A percentile compares a stretch with the other conserved stretches of the same genome.
phyloP scores from a whole-genome alignment of 2,888 invertebrate species.

The Drosophila testacea region DNA sequence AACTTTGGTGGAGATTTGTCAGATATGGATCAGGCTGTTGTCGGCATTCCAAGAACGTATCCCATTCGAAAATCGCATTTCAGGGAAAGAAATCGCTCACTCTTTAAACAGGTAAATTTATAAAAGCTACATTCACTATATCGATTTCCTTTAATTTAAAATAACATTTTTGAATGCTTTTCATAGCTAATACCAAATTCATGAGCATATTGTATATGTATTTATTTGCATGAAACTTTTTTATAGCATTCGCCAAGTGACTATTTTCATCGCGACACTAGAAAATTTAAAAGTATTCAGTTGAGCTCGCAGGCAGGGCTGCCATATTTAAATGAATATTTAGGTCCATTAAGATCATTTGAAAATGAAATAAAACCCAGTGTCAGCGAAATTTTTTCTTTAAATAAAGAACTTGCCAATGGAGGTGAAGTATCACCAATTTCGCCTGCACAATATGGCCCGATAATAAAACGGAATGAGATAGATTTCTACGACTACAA shows the following conservation, averaged over 20 bases:
- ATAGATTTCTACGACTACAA: slow-evolving; percentile 39
- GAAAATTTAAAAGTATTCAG: slow-evolving; percentile 28
- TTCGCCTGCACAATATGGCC: not conserved
- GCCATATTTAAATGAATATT: slow-evolving; percentile 11
- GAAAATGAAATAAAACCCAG: slow-evolving; percentile 9
- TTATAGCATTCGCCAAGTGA: slow-evolving; percentile 39
- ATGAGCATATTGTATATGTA: not conserved
- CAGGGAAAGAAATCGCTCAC: slow-evolving; percentile 82
- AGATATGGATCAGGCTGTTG: slow-evolving; percentile 41
- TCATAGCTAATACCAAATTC: no score
- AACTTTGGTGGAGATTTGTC: slow-evolving; percentile 27
- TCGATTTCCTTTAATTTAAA: no score
- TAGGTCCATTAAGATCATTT: slow-evolving; percentile 13
- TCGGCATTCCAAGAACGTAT: slow-evolving; percentile 67
- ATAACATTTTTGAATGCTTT: no score
- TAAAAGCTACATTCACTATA: no score
- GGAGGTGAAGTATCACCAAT: not conserved
- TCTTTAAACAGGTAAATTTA: slow-evolving; percentile 77
- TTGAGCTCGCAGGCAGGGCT: slow-evolving; percentile 1
- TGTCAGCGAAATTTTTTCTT: slow-evolving; percentile 1
- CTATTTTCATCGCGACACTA: slow-evolving; percentile 47
- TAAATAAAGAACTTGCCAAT: slow-evolving; percentile 3
- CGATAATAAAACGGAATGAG: slow-evolving; percentile 13
- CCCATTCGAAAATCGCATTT: slow-evolving; percentile 81
- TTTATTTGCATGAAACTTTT: not conserved